These are phyloP conservation scores for Kryphioiulus occultus DNA, from an alignment of 2,888 invertebrate genomes.

Conservation along the genomic window DNA sequence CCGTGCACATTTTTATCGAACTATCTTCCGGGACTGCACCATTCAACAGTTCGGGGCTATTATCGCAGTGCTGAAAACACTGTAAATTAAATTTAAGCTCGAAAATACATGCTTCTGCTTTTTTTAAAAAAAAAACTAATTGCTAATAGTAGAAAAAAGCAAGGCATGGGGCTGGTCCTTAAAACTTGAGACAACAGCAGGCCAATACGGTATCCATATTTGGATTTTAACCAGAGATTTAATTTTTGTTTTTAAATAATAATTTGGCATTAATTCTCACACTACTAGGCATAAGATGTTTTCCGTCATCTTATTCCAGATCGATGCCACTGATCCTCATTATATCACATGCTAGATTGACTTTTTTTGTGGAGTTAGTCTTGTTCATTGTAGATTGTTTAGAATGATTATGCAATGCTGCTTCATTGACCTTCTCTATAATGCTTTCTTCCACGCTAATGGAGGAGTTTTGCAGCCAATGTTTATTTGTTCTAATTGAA, in stretches of 20 bases:
- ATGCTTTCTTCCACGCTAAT: not conserved
- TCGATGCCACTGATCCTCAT: not conserved
- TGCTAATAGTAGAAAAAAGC: not conserved
- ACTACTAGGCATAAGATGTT: not conserved
- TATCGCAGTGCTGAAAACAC: slow-evolving; percentile 10
- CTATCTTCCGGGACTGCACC: not conserved
- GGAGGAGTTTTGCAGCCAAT: not conserved
- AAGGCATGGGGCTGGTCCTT: not conserved
- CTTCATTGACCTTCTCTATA: not conserved
- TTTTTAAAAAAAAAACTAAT: not conserved
- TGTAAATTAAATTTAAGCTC: not conserved
- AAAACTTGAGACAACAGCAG: not conserved
- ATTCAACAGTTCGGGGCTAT: not conserved
- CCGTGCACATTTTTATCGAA: not conserved
- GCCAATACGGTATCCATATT: not conserved
- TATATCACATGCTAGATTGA: not conserved
- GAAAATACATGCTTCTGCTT: not conserved
- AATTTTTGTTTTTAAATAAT: not conserved
- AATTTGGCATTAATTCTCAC: not conserved
- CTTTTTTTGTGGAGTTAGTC: not conserved
- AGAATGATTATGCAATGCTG: not conserved
- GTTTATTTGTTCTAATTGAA: not conserved
- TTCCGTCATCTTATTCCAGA: not conserved
- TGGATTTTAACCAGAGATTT: not conserved
- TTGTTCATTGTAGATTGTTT: not conserved